These are phyloP conservation scores for Temnothorax ravouxi DNA, from an alignment of 2,888 invertebrate genomes.

Conservation along the genomic window DNA sequence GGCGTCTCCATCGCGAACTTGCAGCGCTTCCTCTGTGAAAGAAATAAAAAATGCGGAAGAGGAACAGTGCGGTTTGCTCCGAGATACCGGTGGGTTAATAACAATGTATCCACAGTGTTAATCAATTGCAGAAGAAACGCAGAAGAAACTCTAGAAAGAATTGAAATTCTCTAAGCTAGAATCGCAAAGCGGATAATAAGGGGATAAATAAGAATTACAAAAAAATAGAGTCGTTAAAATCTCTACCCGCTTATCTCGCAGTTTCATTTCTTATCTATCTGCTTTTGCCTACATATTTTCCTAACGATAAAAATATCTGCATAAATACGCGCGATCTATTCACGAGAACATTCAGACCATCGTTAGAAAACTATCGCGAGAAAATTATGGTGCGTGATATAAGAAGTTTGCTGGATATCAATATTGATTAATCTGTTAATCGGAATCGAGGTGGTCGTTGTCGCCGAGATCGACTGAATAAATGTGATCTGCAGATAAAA, in stretches of 20 bases:
- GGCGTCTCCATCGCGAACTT: constrained; percentile 63
- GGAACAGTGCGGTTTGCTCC: not conserved
- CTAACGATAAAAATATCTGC: not conserved
- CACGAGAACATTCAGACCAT: not conserved
- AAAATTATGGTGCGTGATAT: not conserved
- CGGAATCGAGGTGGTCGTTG: constrained; percentile 50
- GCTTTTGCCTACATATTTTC: not conserved
- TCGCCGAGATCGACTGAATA: constrained; percentile 55
- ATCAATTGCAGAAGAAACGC: not conserved
- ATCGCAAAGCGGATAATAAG: not conserved
- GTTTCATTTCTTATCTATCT: not conserved
- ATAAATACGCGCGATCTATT: not conserved
- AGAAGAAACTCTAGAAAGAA: not conserved
- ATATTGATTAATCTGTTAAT: constrained; percentile 72
- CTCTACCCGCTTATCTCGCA: not conserved
- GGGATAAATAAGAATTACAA: no score
- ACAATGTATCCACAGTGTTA: not conserved
- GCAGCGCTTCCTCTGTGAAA: constrained; percentile 53
- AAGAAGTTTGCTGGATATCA: constrained; percentile 50
- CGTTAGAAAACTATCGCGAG: not conserved
- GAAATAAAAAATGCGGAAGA: not conserved
- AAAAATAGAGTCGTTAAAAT: not conserved
- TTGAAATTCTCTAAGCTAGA: not conserved
- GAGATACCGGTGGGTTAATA: not conserved
- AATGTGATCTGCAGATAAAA: constrained; percentile 69